Evolutionary conservation across 2,888 invertebrate species (phyloP), one percentile per base, ranked within the genome.

Genomic region (Meteorus colon): DNA sequence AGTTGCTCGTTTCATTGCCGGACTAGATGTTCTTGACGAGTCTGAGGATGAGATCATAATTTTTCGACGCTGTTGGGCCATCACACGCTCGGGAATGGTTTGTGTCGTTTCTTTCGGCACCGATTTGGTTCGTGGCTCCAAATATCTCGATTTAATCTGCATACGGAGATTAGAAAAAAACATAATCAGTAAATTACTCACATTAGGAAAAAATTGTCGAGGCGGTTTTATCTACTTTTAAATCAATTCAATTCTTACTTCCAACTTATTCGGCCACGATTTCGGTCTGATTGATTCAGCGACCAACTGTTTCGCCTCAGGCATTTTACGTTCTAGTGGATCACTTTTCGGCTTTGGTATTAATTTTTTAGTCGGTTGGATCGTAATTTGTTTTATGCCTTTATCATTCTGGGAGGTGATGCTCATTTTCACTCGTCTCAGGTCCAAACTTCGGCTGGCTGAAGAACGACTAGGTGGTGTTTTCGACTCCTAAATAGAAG

Each of bases 1-100:
- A 74, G 83, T 79, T 0, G 90, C 89, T 62, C 91, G 89, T 79
- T 90, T 89, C 86, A 91, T 91, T 2, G 93, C 92, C 1, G 94
- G 94, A 82, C 94, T 94, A 1, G 94, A 93, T 77, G 93, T 94
- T 14, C 94, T 91, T 0, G 94, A 94, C 0, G 94, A 94, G 82
- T 94, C 94, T 66, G 92, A 93, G 0, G 93, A 93, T 0, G 93
- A 93, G 19, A 92, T 89, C 85, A 91, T 90, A 79, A 91, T 91
- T 59, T 91, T 90, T 27, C 90, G 86, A 27, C 91, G 84, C 74
- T 91, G 91, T 41, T 90, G 90, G 2, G 88, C 80, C 27, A 87
- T 81, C 19, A 87, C 82, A 62, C 88, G 86, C 10, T 89, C 88
- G 27, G 81, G 85, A 19, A 76, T 63, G 10, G 41, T 65, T 59